These are phyloP conservation scores for Artemisiospiza belli DNA, from an alignment of 2,113 vertebrate genomes.

Conservation along the genomic window DNA sequence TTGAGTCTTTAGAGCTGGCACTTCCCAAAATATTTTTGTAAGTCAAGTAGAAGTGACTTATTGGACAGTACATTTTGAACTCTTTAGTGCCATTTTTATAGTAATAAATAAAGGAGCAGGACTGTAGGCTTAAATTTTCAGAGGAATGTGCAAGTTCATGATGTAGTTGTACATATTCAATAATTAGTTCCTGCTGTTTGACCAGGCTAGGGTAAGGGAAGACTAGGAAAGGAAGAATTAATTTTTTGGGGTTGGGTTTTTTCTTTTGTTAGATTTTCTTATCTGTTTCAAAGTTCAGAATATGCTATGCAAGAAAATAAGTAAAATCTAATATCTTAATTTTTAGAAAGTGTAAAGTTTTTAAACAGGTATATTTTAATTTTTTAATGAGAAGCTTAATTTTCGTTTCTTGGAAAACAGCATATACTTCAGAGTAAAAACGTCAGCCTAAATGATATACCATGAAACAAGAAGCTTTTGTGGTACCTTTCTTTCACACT, in stretches of 20 bases:
- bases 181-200: not conserved
- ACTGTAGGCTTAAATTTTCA: not conserved
- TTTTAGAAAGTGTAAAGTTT: not conserved
- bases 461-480: not conserved
- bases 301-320: conserved; percentile 41
- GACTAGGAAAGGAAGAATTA: not conserved
- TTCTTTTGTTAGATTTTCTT: not conserved
- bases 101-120: not conserved
- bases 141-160: not conserved
- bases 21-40: not conserved
- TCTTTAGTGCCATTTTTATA: not conserved
- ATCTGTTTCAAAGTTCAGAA: not conserved
- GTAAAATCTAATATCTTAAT: not conserved
- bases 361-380: not conserved
- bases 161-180: not conserved
- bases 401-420: not conserved
- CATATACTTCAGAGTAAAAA: not conserved
- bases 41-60: not conserved
- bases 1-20: not conserved
- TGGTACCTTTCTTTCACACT: not conserved
- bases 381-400: not conserved
- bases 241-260: not conserved
- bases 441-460: not conserved
- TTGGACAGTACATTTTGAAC: not conserved
- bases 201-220: not conserved